Evolutionary conservation across 1,140 invertebrate species (phyloP).

Genomic region (Zaprionus vittiger): DNA sequence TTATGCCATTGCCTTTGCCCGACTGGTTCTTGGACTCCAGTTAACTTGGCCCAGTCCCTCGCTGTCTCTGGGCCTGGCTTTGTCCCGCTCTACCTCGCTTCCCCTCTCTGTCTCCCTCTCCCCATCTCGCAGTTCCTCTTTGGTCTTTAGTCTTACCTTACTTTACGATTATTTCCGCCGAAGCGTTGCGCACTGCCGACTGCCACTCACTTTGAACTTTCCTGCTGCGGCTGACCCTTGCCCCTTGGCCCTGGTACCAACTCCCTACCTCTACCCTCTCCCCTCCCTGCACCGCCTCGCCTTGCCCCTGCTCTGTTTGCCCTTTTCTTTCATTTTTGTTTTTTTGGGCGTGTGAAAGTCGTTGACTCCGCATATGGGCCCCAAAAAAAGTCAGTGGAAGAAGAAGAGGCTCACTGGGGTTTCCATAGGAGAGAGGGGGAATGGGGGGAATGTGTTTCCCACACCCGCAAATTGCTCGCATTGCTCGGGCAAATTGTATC

Average conservation of each 20-base stretch:
- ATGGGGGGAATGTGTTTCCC: conserved; percentile 43
- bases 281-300: background rate
- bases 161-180: conserved; percentile 81
- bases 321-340: conserved; percentile 17
- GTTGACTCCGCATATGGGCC: conserved; percentile 42
- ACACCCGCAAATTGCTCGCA: conserved; percentile 67
- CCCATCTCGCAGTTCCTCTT: conserved; percentile 19
- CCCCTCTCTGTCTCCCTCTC: background rate
- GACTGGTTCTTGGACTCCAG: conserved; percentile 26
- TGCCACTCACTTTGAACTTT: conserved; percentile 74
- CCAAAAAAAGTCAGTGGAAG: background rate
- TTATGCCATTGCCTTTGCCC: conserved; percentile 62
- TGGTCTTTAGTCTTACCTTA: conserved; percentile 53
- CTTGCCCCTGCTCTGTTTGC: background rate
- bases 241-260: background rate
- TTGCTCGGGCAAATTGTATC: conserved; percentile 70
- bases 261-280: background rate
- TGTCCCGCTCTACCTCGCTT: background rate
- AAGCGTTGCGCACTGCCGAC: conserved; percentile 66
- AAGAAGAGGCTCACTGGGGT: too few species aligned
- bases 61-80: conserved; percentile 20
- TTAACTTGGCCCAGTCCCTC: conserved; percentile 32
- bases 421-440: too few species aligned
- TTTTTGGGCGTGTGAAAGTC: conserved; percentile 75
- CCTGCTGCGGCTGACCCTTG: conserved; percentile 49